A percentile compares a stretch with the other conserved stretches of the same genome.
Evolutionary conservation across 2,797 vertebrate genomes (phyloP).

Genomic region (Scolopax rusticola): DNA sequence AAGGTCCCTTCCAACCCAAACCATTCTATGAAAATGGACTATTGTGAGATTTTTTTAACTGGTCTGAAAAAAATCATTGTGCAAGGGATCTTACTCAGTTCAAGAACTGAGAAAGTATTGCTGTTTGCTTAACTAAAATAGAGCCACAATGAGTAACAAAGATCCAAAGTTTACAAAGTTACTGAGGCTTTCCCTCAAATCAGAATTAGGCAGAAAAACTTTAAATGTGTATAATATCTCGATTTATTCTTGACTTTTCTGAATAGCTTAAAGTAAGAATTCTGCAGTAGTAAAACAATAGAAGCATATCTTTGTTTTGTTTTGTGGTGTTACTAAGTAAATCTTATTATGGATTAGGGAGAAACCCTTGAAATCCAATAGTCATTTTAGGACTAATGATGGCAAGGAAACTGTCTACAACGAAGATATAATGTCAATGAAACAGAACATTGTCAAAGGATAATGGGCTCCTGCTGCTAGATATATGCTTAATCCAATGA

Average conservation of each 20-base stretch:
- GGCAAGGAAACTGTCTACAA: conserved; percentile 63
- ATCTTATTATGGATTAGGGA: conserved; percentile 75
- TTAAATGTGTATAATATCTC: conserved; percentile 38
- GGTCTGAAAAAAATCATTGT: conserved; percentile 24
- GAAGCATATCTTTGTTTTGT: conserved; percentile 66
- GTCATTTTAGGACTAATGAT: conserved; percentile 72
- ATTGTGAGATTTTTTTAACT: not conserved
- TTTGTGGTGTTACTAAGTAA: conserved; percentile 68
- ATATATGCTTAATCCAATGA: conserved; percentile 63
- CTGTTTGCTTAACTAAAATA: not conserved
- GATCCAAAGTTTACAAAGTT: conserved; percentile 19
- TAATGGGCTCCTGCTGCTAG: conserved; percentile 67
- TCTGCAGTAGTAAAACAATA: conserved; percentile 55
- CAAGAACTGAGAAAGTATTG: not conserved
- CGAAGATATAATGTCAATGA: conserved; percentile 62
- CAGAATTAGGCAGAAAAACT: conserved; percentile 11
- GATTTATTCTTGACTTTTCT: conserved; percentile 53
- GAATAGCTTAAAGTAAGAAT: conserved; percentile 52
- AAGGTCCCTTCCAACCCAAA: too few species aligned
- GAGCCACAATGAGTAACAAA: not conserved
- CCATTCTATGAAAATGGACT: not conserved
- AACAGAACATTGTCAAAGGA: conserved; percentile 66
- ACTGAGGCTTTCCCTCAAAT: conserved; percentile 29
- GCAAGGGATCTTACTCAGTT: not conserved
- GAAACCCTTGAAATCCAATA: conserved; percentile 76